Evolutionary conservation across 2,113 vertebrate genomes (phyloP), one percentile per base, ranked within the genome.

Genomic region (Chaetodon trifascialis): DNA sequence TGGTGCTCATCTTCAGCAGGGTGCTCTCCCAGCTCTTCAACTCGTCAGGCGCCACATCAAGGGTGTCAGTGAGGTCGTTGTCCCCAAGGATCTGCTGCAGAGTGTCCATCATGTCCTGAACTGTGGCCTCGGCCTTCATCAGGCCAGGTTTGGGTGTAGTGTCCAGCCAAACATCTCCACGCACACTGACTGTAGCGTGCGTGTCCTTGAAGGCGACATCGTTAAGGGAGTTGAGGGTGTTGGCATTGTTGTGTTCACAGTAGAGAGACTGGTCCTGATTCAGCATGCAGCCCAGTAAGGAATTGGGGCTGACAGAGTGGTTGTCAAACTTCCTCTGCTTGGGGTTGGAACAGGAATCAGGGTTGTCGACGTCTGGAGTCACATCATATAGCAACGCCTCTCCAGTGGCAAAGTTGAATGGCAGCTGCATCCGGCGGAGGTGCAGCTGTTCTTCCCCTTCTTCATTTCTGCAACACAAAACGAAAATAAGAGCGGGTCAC

Each of bases 391-490:
- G 76, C 34, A 96, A 19, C 0, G 94, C 96, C 84, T 97, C 96
- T 0, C 96, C 96, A 0, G 94, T 95, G 81, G 95, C 47, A 40
- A 94, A 95, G 88, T 73, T 94, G 83, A 97, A 96, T 3, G 96
- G 96, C 49, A 97, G 77, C 88, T 95, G 93, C 86, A 95, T 80
- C 15, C 89, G 94, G 38, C 96, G 91, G 60, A 95, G 95, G 34
- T 47, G 86, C 4, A 97, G 91, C n/a, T 97, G 94, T 25, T 97
- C 96, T 40, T 96, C 96, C 0, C 96, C 97, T 90, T 96, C 96
- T 62, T 95, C 95, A 49, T 96, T 96, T 56, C 95, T 96, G 91
- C 8, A 25, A 25, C n/a, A 4, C 3, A 58, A 10, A 44, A 49
- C 25, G 23, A 36, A 56, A 11, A 75, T 1, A 15, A 65, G 19